phyloP scores from a whole-genome alignment of 2,888 invertebrate species.

The Idaea dimidiata region DNA sequence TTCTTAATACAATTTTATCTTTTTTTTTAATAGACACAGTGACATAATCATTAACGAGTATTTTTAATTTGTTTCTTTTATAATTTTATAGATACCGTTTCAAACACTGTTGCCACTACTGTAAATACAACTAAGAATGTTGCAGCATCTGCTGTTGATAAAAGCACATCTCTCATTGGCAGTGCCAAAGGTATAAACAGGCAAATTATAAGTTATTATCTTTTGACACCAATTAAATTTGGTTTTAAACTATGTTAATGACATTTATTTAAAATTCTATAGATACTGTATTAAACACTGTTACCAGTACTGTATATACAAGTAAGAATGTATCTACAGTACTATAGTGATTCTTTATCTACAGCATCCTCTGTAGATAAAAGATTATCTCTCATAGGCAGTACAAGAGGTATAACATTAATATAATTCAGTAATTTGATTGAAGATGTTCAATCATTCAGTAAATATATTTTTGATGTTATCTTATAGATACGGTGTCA shows the following conservation, averaged over 20 bases:
- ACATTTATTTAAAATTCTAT: conserved; percentile 21
- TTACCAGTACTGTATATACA: conserved; percentile 36
- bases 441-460: too few relatives aligned
- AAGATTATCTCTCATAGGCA: conserved; percentile 36
- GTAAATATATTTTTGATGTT: neutral
- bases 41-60: neutral
- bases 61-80: conserved; percentile 11
- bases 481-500: conserved; percentile 14
- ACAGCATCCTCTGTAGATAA: conserved; percentile 38
- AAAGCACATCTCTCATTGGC: conserved; percentile 39
- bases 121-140: conserved; percentile 51
- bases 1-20: too few relatives aligned
- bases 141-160: conserved; percentile 44
- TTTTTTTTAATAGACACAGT: conserved; percentile 12
- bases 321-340: conserved; percentile 38
- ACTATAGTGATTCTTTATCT: too few relatives aligned
- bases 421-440: too few relatives aligned
- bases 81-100: conserved; percentile 42
- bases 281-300: conserved; percentile 44
- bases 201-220: too few relatives aligned
- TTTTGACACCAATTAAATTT: too few relatives aligned
- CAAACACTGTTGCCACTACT: conserved; percentile 39
- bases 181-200: conserved; percentile 57
- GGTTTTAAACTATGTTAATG: too few relatives aligned
- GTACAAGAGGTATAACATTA: conserved; percentile 34